Percentiles rank a stretch among this genome's conserved stretches.
phyloP scores from a whole-genome alignment of 2,888 invertebrate genomes.

The Pterostichus madidus region DNA sequence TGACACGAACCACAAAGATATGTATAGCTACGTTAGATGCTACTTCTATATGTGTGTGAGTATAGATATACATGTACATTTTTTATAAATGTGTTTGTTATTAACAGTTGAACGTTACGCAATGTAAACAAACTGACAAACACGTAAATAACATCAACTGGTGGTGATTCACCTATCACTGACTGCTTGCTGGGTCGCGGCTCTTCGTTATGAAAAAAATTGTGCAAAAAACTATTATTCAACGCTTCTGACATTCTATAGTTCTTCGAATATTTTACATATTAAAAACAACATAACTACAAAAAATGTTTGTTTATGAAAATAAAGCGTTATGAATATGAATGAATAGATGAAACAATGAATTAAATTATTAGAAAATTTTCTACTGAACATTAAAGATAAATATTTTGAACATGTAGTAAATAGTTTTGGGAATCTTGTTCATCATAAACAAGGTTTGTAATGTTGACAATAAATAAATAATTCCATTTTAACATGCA shows the following conservation, averaged over 20 bases:
- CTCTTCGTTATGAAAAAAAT: not conserved
- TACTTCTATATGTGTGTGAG: not conserved
- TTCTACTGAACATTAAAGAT: too few relatives aligned
- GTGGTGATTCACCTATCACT: slow-evolving; percentile 26
- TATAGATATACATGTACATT: too few relatives aligned
- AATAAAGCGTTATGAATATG: too few relatives aligned
- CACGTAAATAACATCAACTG: slow-evolving; percentile 27
- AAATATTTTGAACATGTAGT: too few relatives aligned
- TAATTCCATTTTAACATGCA: too few relatives aligned
- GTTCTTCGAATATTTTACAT: not conserved
- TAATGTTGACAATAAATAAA: too few relatives aligned
- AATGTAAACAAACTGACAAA: slow-evolving; percentile 49
- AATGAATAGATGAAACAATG: too few relatives aligned
- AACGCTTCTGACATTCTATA: not conserved
- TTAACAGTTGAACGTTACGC: not conserved
- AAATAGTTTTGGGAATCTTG: too few relatives aligned
- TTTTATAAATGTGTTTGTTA: too few relatives aligned
- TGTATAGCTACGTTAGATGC: not conserved
- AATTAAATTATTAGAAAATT: too few relatives aligned
- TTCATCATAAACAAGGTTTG: too few relatives aligned
- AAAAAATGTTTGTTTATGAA: too few relatives aligned
- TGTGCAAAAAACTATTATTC: not conserved
- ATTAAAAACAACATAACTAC: not conserved
- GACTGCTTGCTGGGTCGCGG: not conserved
- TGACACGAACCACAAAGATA: not conserved